phyloP scores from a whole-genome alignment of 2,888 invertebrate genomes.

The Cerastoderma edule region DNA sequence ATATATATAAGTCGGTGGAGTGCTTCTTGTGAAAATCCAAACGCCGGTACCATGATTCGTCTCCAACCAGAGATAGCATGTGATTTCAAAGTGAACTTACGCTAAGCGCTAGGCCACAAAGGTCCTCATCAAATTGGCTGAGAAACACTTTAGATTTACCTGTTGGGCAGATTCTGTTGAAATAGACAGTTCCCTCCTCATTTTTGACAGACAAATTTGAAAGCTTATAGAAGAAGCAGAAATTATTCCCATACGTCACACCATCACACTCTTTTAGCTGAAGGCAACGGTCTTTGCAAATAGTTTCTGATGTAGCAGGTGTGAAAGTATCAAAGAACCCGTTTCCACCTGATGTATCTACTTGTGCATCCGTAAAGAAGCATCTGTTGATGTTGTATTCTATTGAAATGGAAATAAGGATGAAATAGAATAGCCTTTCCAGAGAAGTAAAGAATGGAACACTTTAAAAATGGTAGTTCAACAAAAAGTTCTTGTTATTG shows the following conservation, averaged over 20 bases:
- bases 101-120: too few species aligned
- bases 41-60: too few species aligned
- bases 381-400: constrained; percentile 15
- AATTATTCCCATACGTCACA: neutral
- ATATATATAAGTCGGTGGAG: too few species aligned
- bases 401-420: constrained; percentile 16
- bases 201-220: neutral
- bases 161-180: constrained; percentile 20
- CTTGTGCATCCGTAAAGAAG: constrained; percentile 10
- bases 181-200: neutral
- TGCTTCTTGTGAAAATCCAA: too few species aligned
- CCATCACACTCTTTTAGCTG: constrained; percentile 9
- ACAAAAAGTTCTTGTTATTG: too few species aligned
- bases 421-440: too few species aligned
- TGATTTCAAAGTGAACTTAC: too few species aligned
- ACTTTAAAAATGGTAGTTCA: too few species aligned
- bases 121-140: too few species aligned
- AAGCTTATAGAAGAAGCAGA: constrained; percentile 19
- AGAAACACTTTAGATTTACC: too few species aligned
- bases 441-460: too few species aligned
- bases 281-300: constrained; percentile 8
- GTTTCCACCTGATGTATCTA: neutral
- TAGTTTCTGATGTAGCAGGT: neutral
- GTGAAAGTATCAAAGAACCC: neutral
- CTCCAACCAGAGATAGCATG: too few species aligned